A percentile compares a stretch with the other conserved stretches of the same genome.
Conservation (phyloP, 1,140 invertebrate genomes). For the Steinernema feltiae region DNA sequence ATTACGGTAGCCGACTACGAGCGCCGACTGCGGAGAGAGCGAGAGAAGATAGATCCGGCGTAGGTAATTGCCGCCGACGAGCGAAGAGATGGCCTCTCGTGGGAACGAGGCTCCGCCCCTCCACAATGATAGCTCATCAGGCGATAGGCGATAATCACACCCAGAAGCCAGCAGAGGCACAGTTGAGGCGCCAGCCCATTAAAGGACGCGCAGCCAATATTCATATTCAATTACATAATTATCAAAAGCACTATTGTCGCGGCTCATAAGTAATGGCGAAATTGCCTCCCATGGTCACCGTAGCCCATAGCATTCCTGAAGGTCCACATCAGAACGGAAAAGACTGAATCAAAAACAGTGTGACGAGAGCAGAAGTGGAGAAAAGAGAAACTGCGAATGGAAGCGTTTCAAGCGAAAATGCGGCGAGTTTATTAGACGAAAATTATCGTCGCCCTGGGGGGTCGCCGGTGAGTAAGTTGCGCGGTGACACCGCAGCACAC, state of each 20-base stretch:
- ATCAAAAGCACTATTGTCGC: neutral
- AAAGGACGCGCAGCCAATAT: neutral
- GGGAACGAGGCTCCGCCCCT: neutral
- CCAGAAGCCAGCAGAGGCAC: neutral
- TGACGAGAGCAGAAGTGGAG: neutral
- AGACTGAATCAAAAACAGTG: neutral
- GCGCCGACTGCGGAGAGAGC: neutral
- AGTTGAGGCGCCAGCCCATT: neutral
- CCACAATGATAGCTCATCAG: neutral
- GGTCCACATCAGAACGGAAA: too few species aligned
- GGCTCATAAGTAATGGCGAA: neutral
- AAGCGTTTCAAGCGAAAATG: neutral
- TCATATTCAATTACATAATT: conserved; percentile 12
- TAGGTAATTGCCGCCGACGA: neutral
- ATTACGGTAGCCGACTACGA: neutral
- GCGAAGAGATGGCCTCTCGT: conserved; percentile 7
- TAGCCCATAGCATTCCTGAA: neutral
- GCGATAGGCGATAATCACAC: conserved; percentile 11
- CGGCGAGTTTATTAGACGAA: conserved; percentile 1
- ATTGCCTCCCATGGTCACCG: neutral
- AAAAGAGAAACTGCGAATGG: neutral
- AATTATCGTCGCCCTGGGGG: conserved; percentile 10
- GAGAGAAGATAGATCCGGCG: neutral
- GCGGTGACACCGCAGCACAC: neutral
- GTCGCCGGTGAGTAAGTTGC: conserved; percentile 7